Base-by-base conservation (phyloP, 2,113 vertebrate genomes). In the Machaerirhynchus nigripectus region DNA sequence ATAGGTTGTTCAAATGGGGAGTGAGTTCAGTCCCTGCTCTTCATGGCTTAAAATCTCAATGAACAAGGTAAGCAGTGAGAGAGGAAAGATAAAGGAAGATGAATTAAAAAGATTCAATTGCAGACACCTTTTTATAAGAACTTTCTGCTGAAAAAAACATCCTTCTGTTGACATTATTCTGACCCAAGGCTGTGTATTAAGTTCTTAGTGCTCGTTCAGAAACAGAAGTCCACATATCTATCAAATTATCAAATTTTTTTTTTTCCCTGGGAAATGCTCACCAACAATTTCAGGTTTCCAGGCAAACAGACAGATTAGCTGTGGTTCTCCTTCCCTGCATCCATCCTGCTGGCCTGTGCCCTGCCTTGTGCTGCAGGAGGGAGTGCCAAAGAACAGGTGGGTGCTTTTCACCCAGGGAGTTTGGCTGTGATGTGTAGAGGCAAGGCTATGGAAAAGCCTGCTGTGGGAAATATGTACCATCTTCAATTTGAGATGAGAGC, bases 401-500 rank as follows among this genome's bases (percentile, higher is more conserved):
- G 31, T 7, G 46, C 40, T 76, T 20, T 59, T 23, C 42, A 65
- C 24, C 4, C 35, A 1, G 26, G 1, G 33, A 37, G 61, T 50
- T 50, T 56, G 55, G 47, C 52, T 67, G 78, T 2, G 60, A 8
- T 44, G 46, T 3, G 37, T 5, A 20, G 40, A 74, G 28, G 46
- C 21, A 63, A 18, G 0, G 0, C 7, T 7, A 35, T 24, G 18
- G 33, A 53, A 55, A 78, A 82, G 11, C 3, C 8, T 2, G 1
- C 26, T 27, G 37, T 68, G 74, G 39, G 53, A 78, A 71, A 64
- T 18, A 47, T 0, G 5, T 9, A 3, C 18, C 33, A 33, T 19
- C 52, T 67, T 74, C 47, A 47, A 1, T 30, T 27, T 10, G 60
- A 83, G 70, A 30, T 24, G 39, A 6, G 30, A 40, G 16, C 0